These are phyloP conservation scores for Tinea semifulvella DNA, from an alignment of 2,888 invertebrate genomes.

Conservation along the genomic window DNA sequence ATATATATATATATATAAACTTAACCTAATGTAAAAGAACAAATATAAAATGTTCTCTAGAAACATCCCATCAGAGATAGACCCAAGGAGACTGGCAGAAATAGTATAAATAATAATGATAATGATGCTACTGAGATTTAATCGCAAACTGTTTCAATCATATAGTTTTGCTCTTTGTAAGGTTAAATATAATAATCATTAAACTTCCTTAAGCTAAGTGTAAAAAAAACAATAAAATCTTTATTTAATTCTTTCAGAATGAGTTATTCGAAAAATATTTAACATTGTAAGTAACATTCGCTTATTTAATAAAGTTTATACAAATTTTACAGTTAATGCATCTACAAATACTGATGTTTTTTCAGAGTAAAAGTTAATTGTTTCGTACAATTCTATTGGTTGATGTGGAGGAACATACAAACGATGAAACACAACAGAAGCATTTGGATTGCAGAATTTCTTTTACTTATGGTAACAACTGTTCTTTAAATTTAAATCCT, in stretches of 20 bases:
- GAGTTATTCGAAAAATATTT: conserved; percentile 56
- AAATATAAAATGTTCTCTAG: no score
- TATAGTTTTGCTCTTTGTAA: no score
- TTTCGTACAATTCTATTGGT: conserved; percentile 72
- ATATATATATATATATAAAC: no score
- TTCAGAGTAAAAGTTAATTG: conserved; percentile 66
- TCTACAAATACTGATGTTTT: conserved; percentile 19
- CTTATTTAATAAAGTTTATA: conserved; percentile 5
- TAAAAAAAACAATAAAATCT: conserved; percentile 10
- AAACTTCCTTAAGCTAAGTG: no score
- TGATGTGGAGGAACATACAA: conserved; percentile 74
- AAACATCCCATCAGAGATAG: no score
- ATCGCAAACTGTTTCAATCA: no score
- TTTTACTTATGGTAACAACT: conserved; percentile 65
- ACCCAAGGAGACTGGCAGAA: no score
- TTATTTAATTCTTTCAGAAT: conserved; percentile 48
- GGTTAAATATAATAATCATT: no score
- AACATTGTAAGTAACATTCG: conserved; percentile 54
- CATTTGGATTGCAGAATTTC: conserved; percentile 68
- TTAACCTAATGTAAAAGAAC: no score
- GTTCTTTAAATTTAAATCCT: no score
- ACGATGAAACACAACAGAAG: conserved; percentile 72
- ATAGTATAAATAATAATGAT: no score
- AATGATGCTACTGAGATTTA: no score
- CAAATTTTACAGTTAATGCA: neutral